Percentiles rank a stretch among this genome's conserved stretches.
Evolutionary conservation across 2,113 vertebrate species (phyloP).

Genomic region (Sphaerodactylus townsendi): DNA sequence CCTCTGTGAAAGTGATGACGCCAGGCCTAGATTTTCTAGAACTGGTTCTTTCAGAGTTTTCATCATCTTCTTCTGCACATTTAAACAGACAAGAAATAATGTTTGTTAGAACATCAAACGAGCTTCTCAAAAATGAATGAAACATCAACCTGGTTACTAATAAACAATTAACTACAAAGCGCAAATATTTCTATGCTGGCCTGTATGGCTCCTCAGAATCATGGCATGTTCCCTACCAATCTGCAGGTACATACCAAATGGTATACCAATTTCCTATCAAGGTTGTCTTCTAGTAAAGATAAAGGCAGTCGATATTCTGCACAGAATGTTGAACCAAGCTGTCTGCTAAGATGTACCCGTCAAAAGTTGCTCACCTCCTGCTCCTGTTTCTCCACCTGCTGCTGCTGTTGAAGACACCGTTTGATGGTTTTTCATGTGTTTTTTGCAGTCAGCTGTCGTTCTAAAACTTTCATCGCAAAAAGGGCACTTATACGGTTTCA

Average conservation of each 20-base stretch:
- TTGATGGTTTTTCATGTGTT: slow-evolving; percentile 93
- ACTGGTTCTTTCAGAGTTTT: slow-evolving; percentile 73
- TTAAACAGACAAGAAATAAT: background rate
- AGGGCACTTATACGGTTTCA: slow-evolving; percentile 91
- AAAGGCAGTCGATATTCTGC: background rate
- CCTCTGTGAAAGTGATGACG: slow-evolving; percentile 95
- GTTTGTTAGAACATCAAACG: background rate
- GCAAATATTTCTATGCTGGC: background rate
- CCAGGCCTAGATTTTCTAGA: slow-evolving; percentile 84
- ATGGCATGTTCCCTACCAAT: background rate
- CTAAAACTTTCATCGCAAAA: slow-evolving; percentile 93
- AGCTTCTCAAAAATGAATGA: background rate
- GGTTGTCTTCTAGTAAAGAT: too few relatives aligned
- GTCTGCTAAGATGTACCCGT: background rate
- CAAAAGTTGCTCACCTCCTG: slow-evolving; percentile 74
- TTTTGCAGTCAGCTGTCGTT: slow-evolving; percentile 89
- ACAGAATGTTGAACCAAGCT: background rate
- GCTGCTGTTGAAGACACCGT: slow-evolving; percentile 60
- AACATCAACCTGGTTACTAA: background rate
- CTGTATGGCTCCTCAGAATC: background rate
- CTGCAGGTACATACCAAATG: background rate
- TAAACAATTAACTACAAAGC: background rate
- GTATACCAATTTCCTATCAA: background rate
- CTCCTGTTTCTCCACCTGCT: slow-evolving; percentile 73
- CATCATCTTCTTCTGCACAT: slow-evolving; percentile 83